phyloP scores from a whole-genome alignment of 2,113 vertebrate genomes.

The Centrocercus urophasianus region DNA sequence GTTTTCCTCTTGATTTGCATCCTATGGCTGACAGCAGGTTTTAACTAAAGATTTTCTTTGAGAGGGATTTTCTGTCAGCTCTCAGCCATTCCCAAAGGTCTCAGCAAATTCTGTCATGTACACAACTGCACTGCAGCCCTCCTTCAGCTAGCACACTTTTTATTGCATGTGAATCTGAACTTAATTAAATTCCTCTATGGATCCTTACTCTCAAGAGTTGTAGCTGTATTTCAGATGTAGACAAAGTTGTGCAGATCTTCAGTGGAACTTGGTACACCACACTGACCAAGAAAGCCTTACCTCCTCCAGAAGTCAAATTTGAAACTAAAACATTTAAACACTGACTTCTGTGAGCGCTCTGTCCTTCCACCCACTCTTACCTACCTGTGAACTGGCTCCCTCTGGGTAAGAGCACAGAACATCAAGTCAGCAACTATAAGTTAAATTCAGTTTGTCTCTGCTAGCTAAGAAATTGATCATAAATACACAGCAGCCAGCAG shows the following conservation, averaged over 20 bases:
- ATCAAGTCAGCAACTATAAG: neutral
- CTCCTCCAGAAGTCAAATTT: neutral
- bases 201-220: neutral
- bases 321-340: neutral
- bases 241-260: neutral
- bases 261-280: neutral
- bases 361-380: neutral
- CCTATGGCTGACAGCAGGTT: neutral
- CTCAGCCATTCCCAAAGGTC: neutral
- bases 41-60: neutral
- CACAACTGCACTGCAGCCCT: neutral
- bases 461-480: neutral
- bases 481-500: neutral
- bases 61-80: neutral
- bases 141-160: neutral
- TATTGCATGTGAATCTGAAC: neutral
- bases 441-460: neutral
- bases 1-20: neutral
- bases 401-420: neutral
- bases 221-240: neutral
- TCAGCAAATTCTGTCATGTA: neutral
- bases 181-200: neutral
- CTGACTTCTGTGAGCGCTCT: accelerated
- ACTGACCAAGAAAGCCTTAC: neutral
- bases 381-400: neutral